These are phyloP conservation scores for Conus canariensis DNA, from an alignment of 2,888 invertebrate genomes.

Conservation along the genomic window DNA sequence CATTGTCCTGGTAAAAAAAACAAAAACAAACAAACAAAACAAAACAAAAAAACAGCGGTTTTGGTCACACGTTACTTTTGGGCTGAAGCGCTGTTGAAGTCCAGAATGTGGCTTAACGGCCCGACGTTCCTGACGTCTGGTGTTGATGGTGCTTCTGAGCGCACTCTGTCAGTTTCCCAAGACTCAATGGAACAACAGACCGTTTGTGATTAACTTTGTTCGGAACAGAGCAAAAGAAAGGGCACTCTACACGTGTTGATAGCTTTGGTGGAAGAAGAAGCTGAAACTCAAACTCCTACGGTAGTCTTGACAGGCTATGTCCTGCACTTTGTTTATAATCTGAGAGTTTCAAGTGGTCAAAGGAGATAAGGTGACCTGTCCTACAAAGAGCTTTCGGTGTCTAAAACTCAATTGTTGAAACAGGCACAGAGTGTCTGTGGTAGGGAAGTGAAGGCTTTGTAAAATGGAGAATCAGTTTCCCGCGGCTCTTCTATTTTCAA, in stretches of 20 bases:
- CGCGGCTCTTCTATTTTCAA: neutral
- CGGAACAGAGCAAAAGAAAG: neutral
- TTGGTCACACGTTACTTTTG: neutral
- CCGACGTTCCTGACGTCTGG: neutral
- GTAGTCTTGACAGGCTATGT: neutral
- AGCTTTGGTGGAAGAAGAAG: neutral
- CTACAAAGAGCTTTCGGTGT: neutral
- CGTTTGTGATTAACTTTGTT: neutral
- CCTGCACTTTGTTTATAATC: neutral
- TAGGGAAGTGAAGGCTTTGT: neutral
- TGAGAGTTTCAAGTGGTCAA: neutral
- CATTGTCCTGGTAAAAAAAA: neutral
- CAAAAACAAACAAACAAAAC: neutral
- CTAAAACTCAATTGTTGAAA: neutral
- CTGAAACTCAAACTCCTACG: neutral
- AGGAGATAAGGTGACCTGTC: neutral
- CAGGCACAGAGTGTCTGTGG: slow-evolving; percentile 12
- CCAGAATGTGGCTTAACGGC: neutral
- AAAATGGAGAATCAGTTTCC: neutral
- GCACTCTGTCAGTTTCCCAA: neutral
- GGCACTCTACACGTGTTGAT: neutral
- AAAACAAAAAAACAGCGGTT: neutral
- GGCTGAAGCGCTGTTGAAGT: neutral
- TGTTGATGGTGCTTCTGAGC: neutral
- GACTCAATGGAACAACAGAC: neutral